Percentiles rank a stretch among this genome's conserved stretches.
These are phyloP conservation scores for Acromyrmex heyeri DNA, from an alignment of 1,140 invertebrate species.

Conservation along the genomic window DNA sequence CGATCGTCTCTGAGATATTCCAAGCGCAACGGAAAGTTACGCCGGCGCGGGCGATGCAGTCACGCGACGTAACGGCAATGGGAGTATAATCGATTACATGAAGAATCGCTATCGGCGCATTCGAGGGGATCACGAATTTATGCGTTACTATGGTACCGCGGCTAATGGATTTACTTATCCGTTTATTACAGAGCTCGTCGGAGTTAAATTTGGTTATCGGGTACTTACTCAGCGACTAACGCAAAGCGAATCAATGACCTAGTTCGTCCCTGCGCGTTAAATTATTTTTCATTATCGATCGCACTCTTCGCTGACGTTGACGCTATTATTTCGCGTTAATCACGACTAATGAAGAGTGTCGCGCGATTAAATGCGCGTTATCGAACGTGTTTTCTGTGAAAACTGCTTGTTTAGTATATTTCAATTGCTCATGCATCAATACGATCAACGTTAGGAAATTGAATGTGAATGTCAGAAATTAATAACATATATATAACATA, in stretches of 20 bases:
- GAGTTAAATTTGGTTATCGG: constrained; percentile 59
- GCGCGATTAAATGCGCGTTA: constrained; percentile 30
- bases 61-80: constrained; percentile 27
- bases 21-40: constrained; percentile 25
- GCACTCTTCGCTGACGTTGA: constrained; percentile 34
- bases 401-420: neutral
- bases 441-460: neutral
- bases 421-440: neutral
- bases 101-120: constrained; percentile 58
- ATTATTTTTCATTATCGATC: constrained; percentile 63
- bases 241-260: constrained; percentile 62
- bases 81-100: constrained; percentile 46
- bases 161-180: constrained; percentile 62
- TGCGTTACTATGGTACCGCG: constrained; percentile 53
- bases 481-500: neutral
- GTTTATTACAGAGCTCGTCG: constrained; percentile 55
- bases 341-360: constrained; percentile 36
- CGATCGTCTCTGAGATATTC: constrained; percentile 41
- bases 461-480: neutral
- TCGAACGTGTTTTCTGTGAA: neutral
- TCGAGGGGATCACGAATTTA: constrained; percentile 55
- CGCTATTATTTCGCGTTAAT: constrained; percentile 60
- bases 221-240: constrained; percentile 53
- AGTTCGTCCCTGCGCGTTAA: constrained; percentile 34
- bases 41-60: neutral